Evolutionary conservation across 2,888 invertebrate genomes (phyloP).

Genomic region (Leucoptera coffeella): DNA sequence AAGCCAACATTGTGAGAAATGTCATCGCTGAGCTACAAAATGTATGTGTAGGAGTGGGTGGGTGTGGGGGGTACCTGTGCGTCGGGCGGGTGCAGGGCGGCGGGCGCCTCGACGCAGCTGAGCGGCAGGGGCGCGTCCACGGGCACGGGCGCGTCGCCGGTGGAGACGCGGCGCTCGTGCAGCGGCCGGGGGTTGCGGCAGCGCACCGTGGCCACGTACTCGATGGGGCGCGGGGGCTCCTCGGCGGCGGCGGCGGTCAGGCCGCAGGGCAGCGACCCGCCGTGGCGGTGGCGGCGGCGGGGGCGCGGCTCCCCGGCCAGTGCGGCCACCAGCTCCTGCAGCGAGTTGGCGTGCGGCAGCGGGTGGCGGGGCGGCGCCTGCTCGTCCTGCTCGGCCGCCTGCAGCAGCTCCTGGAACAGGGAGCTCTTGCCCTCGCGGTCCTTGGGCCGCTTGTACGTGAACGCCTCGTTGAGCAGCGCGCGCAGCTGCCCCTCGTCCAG

Average conservation of each 20-base stretch:
- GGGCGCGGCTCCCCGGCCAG: slow-evolving; percentile 30
- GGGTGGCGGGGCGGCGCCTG: slow-evolving; percentile 41
- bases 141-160: too few relatives aligned
- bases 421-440: slow-evolving; percentile 80
- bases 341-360: slow-evolving; percentile 50
- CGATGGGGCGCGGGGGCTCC: slow-evolving; percentile 14
- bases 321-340: slow-evolving; percentile 56
- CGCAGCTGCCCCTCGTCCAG: slow-evolving; percentile 72
- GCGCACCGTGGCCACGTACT: slow-evolving; percentile 44
- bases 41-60: slow-evolving; percentile 3
- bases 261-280: slow-evolving; percentile 42
- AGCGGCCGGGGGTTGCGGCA: slow-evolving; percentile 47
- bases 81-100: too few relatives aligned
- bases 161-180: slow-evolving; percentile 39
- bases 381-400: slow-evolving; percentile 72
- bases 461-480: slow-evolving; percentile 76
- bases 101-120: too few relatives aligned
- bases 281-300: slow-evolving; percentile 25
- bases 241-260: slow-evolving; percentile 19
- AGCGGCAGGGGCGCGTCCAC: too few relatives aligned
- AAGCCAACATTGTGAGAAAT: too few relatives aligned
- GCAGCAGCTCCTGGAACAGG: slow-evolving; percentile 74
- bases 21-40: slow-evolving; percentile 1
- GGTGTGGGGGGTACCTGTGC: too few relatives aligned
- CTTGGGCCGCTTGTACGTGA: slow-evolving; percentile 78